Base-by-base conservation (phyloP, 2,888 invertebrate species). In the Thymelicus sylvestris region DNA sequence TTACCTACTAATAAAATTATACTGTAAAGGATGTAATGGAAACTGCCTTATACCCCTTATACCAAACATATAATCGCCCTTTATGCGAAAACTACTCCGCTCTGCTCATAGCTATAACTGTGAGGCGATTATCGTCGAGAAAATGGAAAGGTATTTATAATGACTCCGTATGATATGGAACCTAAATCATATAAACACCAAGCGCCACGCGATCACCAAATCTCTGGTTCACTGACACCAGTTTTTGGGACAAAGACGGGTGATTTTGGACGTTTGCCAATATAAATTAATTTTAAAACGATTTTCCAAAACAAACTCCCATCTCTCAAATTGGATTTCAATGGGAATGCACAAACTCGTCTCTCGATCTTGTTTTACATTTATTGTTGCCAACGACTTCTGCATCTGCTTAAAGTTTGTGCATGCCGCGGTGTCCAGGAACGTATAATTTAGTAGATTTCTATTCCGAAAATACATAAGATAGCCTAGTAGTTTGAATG, bases 141-240 rank as follows among this genome's bases (percentile, higher is more conserved):
- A 31, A 31, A 31, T 5, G 31, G 31, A 31, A 31, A 31, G 31
- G 3, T 31, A 31, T 31, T 31, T 31, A 31, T 31, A 31, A 31
- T 31, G 31, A 31, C 5, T 31, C 31, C 31, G 31, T 31, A 31
- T 10, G 13, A 47, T 47, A 5, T 6, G 15, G 7, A 50, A 50
- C 41, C 41, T 6, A 10, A 41, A 44, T 12, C 44, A 44, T 44
- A 44, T 44, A 24, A 55, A 55, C 13, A 55, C 12, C 24, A 19
- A 24, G 10, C 13, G 24, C 10, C 24, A 55, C 61, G 68, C 50
- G 79, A 78, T 80, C 74, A 77, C 75, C 73, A 75, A n/a, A 65
- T 15, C 52, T 80, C 74, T 78, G 77, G 91, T 89, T 90, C 92
- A 88, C 83, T 87, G 88, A 89, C 90, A 86, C 81, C 80, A 77